A percentile compares a stretch with the other conserved stretches of the same genome.
Evolutionary conservation across 2,888 invertebrate genomes (phyloP).

Genomic region (Plebejus melissa): DNA sequence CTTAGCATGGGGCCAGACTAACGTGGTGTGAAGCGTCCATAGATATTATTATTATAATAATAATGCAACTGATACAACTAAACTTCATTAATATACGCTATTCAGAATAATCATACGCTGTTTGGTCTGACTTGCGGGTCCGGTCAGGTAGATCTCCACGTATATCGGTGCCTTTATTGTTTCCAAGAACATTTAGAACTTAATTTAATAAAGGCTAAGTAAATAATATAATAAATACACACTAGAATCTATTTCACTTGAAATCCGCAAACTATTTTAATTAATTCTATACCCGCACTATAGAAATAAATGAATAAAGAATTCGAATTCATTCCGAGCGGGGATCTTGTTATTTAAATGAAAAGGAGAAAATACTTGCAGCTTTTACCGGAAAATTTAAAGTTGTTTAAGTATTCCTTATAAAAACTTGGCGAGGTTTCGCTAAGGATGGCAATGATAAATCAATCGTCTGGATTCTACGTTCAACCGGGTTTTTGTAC

Average conservation of each 20-base stretch:
- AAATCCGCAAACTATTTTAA: conserved; percentile 4
- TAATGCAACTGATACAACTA: too few relatives aligned
- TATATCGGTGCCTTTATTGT: too few relatives aligned
- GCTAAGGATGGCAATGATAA: conserved; percentile 35
- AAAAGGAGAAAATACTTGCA: conserved; percentile 12
- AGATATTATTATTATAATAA: too few relatives aligned
- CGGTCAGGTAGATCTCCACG: too few relatives aligned
- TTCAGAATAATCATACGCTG: too few relatives aligned
- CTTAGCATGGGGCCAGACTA: too few relatives aligned
- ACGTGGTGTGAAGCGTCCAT: too few relatives aligned
- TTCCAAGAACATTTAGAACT: too few relatives aligned
- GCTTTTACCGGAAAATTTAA: conserved; percentile 29
- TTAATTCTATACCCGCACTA: conserved; percentile 32
- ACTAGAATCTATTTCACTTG: not conserved
- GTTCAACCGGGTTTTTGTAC: conserved; percentile 34
- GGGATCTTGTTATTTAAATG: conserved; percentile 16
- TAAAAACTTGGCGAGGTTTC: conserved; percentile 34
- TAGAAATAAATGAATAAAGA: conserved; percentile 15
- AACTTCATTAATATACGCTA: too few relatives aligned
- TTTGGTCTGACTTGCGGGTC: too few relatives aligned
- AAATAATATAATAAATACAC: too few relatives aligned
- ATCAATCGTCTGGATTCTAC: conserved; percentile 35
- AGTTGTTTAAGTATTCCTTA: conserved; percentile 31
- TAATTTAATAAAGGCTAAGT: too few relatives aligned
- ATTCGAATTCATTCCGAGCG: conserved; percentile 2